Percentiles rank a stretch among this genome's conserved stretches.
Evolutionary conservation across 2,797 vertebrate species (phyloP).

Genomic region (Clarias platycephalus): DNA sequence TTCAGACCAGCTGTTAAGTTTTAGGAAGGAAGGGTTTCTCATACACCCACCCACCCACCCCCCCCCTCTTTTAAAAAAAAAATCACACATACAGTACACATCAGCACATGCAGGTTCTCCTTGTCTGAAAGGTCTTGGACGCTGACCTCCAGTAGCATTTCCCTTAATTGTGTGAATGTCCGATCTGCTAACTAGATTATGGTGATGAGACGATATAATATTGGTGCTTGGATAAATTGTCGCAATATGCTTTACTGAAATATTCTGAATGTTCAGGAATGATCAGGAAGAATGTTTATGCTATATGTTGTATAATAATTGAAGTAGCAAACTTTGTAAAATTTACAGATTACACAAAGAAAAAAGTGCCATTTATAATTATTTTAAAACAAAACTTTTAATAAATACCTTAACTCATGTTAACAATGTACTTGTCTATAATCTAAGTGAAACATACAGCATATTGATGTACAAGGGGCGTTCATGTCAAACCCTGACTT

Average conservation of each 20-base stretch:
- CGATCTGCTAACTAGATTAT: background rate
- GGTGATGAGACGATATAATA: background rate
- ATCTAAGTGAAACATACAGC: background rate
- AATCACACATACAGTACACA: slow-evolving; percentile 5
- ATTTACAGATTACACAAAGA: too few relatives aligned
- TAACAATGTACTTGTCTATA: background rate
- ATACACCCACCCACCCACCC: background rate
- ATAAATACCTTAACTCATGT: background rate
- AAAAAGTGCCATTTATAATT: background rate
- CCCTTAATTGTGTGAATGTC: background rate
- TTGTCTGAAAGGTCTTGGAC: slow-evolving; percentile 14
- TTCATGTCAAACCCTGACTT: too few relatives aligned
- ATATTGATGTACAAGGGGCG: background rate
- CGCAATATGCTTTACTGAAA: background rate
- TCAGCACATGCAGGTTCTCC: slow-evolving; percentile 15
- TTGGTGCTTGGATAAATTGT: background rate
- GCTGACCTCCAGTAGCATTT: slow-evolving; percentile 1
- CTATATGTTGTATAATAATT: too few relatives aligned
- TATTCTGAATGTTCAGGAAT: background rate
- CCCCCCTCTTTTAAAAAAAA: too few relatives aligned
- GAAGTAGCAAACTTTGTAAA: too few relatives aligned
- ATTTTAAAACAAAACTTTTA: background rate
- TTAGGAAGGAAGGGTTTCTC: slow-evolving; percentile 19
- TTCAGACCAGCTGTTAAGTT: slow-evolving; percentile 57
- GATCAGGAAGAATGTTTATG: too few relatives aligned